Base-by-base conservation (phyloP, 2,888 invertebrate genomes). In the Syritta pipiens region DNA sequence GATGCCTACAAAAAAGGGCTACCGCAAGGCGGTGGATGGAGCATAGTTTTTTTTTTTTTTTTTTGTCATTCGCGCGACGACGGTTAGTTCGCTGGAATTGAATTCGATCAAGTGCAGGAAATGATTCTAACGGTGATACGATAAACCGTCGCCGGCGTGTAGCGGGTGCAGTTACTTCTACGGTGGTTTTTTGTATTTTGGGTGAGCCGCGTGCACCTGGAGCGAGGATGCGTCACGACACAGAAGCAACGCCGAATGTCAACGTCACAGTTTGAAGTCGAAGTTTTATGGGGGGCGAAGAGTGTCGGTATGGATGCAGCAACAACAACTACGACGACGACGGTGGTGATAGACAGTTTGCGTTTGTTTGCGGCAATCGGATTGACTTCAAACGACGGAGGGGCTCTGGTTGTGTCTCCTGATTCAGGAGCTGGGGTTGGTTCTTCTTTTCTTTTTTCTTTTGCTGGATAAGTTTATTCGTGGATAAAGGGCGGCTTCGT, bases 31-130 rank as follows among this genome's bases (percentile, higher is more conserved):
- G 37, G 71, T 5, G 40, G 6, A 40, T 40, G 42, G 26, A 19
- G 44, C 4, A 26, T 40, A 22, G 32, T 44, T 53, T 6, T 22
- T 1, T 35, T 51, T 22, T 22, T 42, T 57, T 42, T 75, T 55
- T 60, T 53, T 32, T 17, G 24, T 51, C 35, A 35, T 35, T 37
- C 32, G 37, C 35, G 44, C 32, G 53, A n/a, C 65, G 72, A 60
- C 60, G 72, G 72, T 55, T 72, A 26, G 65, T 65, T 77, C 48
- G 65, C 7, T 65, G 59, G 65, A 77, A 65, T 77, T 60, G 77
- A 77, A 77, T 77, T 71, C 77, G 77, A 77, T 77, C 77, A 77
- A 77, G 72, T 77, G 77, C 77, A 77, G 77, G 77, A 77, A 77
- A 77, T 77, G 65, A 72, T 77, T 77, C 77, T 77, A 77, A 77